phyloP scores from a whole-genome alignment of 2,113 vertebrate species.

The Pyrgilauda ruficollis region DNA sequence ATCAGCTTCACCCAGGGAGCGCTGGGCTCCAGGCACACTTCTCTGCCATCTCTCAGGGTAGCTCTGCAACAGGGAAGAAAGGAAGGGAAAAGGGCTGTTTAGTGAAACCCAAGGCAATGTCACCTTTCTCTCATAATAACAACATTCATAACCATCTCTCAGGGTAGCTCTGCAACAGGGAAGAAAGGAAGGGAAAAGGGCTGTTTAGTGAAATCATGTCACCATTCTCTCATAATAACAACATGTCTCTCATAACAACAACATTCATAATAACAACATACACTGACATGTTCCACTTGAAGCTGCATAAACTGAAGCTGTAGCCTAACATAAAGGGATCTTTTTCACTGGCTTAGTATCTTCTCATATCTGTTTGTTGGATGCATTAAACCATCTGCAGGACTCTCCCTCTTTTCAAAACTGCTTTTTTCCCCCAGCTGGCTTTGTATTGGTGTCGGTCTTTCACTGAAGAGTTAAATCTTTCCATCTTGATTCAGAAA shows the following conservation, averaged over 20 bases:
- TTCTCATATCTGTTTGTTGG: background rate
- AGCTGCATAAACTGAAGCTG: background rate
- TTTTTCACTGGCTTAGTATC: background rate
- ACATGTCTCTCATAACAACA: background rate
- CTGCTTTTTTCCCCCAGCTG: background rate
- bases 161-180: conserved; percentile 66
- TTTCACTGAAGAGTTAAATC: background rate
- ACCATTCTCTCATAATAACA: background rate
- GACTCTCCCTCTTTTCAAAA: background rate
- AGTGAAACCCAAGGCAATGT: background rate
- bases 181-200: background rate
- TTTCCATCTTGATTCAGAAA: background rate
- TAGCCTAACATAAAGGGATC: background rate
- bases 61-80: conserved; percentile 51
- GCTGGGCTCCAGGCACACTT: conserved; percentile 69
- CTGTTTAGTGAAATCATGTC: background rate
- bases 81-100: background rate
- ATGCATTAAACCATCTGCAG: background rate
- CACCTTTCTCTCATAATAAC: background rate
- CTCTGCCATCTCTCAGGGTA: conserved; percentile 13
- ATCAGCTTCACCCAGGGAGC: conserved; percentile 69
- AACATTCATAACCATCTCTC: background rate
- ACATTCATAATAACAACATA: background rate
- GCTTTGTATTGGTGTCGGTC: background rate
- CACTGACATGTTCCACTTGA: background rate